Base-by-base conservation (phyloP, 1,140 invertebrate species). In the Drosophila mauritiana region DNA sequence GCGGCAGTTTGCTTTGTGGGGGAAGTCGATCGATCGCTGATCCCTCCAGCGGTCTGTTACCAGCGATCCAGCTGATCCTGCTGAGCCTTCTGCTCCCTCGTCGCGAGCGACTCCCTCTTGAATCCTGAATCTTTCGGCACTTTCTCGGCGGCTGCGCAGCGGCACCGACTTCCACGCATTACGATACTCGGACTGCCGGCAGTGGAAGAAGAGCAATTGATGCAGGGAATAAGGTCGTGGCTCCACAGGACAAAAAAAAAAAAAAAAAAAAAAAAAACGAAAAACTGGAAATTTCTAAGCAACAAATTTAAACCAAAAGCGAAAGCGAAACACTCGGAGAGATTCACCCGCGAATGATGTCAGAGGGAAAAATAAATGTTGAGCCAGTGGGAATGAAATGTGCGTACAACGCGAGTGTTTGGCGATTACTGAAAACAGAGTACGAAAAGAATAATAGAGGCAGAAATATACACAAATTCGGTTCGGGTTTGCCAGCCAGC, bases 371-470 rank as follows among this genome's bases (percentile, higher is more conserved):
- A 67, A 52, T 69, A 48, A 46, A 43, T 22, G 59, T 20, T 31
- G 37, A 57, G 73, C 49, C 65, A 57, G 70, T 42, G 62, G 58
- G 58, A 58, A 58, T 61, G 73, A 78, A 78, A 88, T 86, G 81
- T 86, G 82, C 83, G 82, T 86, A 68, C 82, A 83, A 73, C 62
- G 70, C 83, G 83, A 46, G 20, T 88, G 82, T 82, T 82, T 88
- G 83, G 57, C 82, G 83, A 72, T 79, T 83, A 86, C 82, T 88
- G 82, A 86, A 74, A 74, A 73, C 58, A 73, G 55, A 63, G 59
- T 51, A 49, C 73, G 61, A 59, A 55, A 27, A 53, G 39, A 59
- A 75, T 46, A 57, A 58, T 54, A 73, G 49, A 55, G 36, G 45
- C 69, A 37, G 70, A 73, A 48, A 48, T 52, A 48, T 52, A 51